Percentiles rank a stretch among this genome's conserved stretches.
Conservation (phyloP, 2,888 invertebrate genomes). For the Caenorhabditis plicata region DNA sequence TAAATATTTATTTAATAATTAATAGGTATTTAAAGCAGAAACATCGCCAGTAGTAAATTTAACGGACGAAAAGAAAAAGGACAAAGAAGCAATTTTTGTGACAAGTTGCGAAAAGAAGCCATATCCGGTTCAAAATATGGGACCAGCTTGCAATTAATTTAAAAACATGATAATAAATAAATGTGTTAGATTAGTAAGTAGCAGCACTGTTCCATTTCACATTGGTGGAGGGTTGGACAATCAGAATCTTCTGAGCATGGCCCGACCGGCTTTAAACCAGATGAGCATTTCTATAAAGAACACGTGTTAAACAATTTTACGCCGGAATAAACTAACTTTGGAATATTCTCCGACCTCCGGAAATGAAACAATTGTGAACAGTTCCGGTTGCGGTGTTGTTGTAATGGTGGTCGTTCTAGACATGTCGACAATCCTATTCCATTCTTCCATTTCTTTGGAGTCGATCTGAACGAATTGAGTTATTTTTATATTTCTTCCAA, state of each 20-base stretch:
- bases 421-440: constrained; percentile 9
- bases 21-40: constrained; percentile 14
- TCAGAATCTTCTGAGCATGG: constrained; percentile 45
- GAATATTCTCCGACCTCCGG: constrained; percentile 13
- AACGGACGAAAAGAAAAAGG: constrained; percentile 2
- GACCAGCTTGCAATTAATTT: no score
- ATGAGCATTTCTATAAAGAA: constrained; percentile 32
- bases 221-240: constrained; percentile 42
- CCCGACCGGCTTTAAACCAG: constrained; percentile 36
- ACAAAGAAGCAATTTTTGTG: constrained; percentile 5
- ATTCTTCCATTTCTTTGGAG: constrained; percentile 21
- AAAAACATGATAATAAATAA: constrained; percentile 1
- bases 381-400: constrained; percentile 6
- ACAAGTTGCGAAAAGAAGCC: constrained; percentile 10
- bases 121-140: constrained; percentile 14
- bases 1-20: no score
- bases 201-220: constrained; percentile 39
- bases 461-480: constrained; percentile 29
- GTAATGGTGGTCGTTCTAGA: not conserved
- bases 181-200: constrained; percentile 15
- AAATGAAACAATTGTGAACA: constrained; percentile 16
- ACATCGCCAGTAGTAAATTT: constrained; percentile 14
- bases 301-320: not conserved
- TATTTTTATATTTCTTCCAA: no score
- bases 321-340: not conserved